Base-by-base conservation (phyloP, 2,888 invertebrate genomes). In the Drosophila gaucha region DNA sequence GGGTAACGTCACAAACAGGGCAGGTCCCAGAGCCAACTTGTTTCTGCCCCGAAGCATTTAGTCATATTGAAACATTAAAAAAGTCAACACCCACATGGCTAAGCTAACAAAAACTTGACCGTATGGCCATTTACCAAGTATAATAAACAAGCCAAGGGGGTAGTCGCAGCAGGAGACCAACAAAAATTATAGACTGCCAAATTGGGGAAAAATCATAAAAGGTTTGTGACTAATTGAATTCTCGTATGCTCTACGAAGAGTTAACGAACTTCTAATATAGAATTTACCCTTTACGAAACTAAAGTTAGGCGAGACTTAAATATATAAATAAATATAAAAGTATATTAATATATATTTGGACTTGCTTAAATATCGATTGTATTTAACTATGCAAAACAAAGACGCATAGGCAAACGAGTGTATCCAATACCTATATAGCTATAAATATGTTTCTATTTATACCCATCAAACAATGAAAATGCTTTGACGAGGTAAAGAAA, bases 51-150 rank as follows among this genome's bases (percentile, higher is more conserved):
- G 39, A 58, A 62, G 79, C 86, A 79, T 88, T 84, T 86, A 88
- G 84, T 79, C 84, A 89, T 86, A 88, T 85, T 88, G 88, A 85
- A 85, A 88, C 85, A 85, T 89, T 85, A 86, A 86, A 85, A 88
- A 71, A 88, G 88, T 88, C 86, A 89, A 89, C 89, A 85, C 88
- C 89, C 86, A 74, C 83, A 85, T 68, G 70, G 58, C 74, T 39
- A 78, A 82, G 68, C 69, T 68, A 74, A 73, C 68, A 85, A 72
- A 64, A 70, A 66, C 67, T 70, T 67, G 74, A 84, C 78, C 82
- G 73, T 79, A 82, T 82, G 84, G 43, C 54, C 70, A 57, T 44
- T 54, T 54, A 49, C 33, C 67, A 38, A 39, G 67, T 70, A 86
- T 74, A 74, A 83, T 77, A 86, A 86, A 72, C 71, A 68, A 80